Percentiles rank a stretch among this genome's conserved stretches.
These are phyloP conservation scores for Drosophila barbarae DNA, from an alignment of 2,888 invertebrate genomes.

Conservation along the genomic window DNA sequence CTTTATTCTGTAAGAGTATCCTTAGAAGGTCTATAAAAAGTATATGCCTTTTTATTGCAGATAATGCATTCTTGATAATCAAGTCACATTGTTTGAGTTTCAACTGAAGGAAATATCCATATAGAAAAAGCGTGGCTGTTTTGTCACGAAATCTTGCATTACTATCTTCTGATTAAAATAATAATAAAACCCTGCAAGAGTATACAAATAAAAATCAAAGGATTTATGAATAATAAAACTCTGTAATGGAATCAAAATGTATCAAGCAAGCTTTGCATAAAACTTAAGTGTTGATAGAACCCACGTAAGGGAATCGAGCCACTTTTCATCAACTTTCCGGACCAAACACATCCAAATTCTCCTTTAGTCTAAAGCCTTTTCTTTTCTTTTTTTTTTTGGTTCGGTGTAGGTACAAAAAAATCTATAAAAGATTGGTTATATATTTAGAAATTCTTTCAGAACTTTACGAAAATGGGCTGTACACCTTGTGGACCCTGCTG, in stretches of 20 bases:
- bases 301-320: not conserved
- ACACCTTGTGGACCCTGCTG: conserved; percentile 18
- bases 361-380: not conserved
- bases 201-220: too few relatives aligned
- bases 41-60: too few relatives aligned
- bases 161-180: not conserved
- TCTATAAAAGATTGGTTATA: not conserved
- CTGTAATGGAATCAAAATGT: not conserved
- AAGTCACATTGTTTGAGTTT: too few relatives aligned
- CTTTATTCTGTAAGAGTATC: not conserved
- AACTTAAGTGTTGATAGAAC: not conserved
- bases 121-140: too few relatives aligned
- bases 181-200: too few relatives aligned
- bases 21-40: not conserved
- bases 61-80: not conserved
- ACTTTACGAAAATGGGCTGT: conserved; percentile 20
- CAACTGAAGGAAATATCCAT: too few relatives aligned
- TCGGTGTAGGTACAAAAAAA: not conserved
- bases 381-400: not conserved
- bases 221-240: not conserved
- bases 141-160: not conserved
- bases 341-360: not conserved
- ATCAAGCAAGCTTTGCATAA: not conserved
- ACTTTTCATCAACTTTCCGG: not conserved
- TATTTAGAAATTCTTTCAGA: not conserved